A percentile compares a stretch with the other conserved stretches of the same genome.
These are phyloP conservation scores for Dugesia japonica DNA, from an alignment of 2,888 invertebrate species.

Conservation along the genomic window DNA sequence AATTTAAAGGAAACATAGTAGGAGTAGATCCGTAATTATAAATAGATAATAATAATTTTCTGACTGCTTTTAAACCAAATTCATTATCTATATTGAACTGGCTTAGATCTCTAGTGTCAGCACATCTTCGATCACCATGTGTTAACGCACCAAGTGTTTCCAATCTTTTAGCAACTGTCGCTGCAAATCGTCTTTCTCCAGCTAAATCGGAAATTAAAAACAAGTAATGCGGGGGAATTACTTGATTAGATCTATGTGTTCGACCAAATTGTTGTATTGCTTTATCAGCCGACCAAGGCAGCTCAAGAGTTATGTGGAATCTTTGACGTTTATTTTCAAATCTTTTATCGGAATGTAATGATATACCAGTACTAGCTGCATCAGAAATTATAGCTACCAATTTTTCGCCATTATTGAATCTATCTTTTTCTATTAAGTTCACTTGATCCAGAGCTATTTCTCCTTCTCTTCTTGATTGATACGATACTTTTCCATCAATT, in stretches of 20 bases:
- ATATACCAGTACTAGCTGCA: slow-evolving; percentile 22
- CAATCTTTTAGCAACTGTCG: background rate
- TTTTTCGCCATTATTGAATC: slow-evolving; percentile 1
- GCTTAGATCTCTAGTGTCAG: slow-evolving; percentile 20
- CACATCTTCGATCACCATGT: slow-evolving; percentile 14
- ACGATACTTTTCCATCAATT: background rate
- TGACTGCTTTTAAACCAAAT: background rate
- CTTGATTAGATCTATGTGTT: slow-evolving; percentile 12
- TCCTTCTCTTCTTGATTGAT: background rate
- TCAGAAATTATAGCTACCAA: slow-evolving; percentile 9
- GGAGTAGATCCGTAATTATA: too few relatives aligned
- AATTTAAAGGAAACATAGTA: too few relatives aligned
- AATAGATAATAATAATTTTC: too few relatives aligned
- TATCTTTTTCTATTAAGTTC: background rate
- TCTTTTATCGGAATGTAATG: slow-evolving; percentile 22
- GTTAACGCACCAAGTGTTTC: slow-evolving; percentile 20
- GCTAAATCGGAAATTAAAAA: slow-evolving; percentile 22
- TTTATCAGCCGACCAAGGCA: slow-evolving; percentile 17
- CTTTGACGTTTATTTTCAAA: background rate
- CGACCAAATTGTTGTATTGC: slow-evolving; percentile 39
- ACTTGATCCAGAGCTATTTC: background rate
- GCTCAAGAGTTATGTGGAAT: slow-evolving; percentile 21
- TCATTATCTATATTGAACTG: slow-evolving; percentile 23
- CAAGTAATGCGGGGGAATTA: background rate
- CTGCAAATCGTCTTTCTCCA: slow-evolving; percentile 16